A percentile compares a stretch with the other conserved stretches of the same genome.
Conservation (phyloP, 2,888 invertebrate genomes). For the Sinotaia quadrata region DNA sequence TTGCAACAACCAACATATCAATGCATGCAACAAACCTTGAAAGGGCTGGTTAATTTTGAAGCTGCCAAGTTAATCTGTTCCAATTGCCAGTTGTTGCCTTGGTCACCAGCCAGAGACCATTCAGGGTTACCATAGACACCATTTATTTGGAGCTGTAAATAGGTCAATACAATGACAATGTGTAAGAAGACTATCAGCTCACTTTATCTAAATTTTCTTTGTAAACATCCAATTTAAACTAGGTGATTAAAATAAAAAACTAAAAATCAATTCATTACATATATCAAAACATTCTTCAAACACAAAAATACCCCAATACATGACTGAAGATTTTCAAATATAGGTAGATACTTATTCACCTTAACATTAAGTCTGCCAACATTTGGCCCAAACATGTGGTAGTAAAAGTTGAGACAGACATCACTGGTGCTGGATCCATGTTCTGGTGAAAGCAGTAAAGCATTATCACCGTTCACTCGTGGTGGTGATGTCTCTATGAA, state of each 20-base stretch:
- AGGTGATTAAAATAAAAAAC: no score
- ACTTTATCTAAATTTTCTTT: no score
- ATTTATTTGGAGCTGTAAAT: conserved; percentile 47
- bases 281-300: no score
- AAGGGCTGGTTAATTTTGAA: conserved; percentile 36
- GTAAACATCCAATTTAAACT: no score
- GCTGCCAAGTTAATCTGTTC: conserved; percentile 50
- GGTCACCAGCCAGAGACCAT: conserved; percentile 58
- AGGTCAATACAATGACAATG: no score
- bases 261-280: no score
- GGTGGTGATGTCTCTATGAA: conserved; percentile 73
- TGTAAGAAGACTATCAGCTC: no score
- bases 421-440: conserved; percentile 20
- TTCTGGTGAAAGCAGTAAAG: conserved; percentile 50
- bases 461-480: conserved; percentile 75
- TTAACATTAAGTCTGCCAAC: conserved; percentile 49
- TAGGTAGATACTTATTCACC: no score
- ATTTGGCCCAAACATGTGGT: conserved; percentile 61
- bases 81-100: conserved; percentile 62
- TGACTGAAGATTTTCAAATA: no score
- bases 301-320: no score
- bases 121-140: conserved; percentile 44
- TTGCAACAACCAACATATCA: no score
- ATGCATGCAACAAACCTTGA: no score
- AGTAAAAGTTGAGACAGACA: conserved; percentile 64